Base-by-base conservation (phyloP, 2,888 invertebrate genomes). In the Drosophila recens region DNA sequence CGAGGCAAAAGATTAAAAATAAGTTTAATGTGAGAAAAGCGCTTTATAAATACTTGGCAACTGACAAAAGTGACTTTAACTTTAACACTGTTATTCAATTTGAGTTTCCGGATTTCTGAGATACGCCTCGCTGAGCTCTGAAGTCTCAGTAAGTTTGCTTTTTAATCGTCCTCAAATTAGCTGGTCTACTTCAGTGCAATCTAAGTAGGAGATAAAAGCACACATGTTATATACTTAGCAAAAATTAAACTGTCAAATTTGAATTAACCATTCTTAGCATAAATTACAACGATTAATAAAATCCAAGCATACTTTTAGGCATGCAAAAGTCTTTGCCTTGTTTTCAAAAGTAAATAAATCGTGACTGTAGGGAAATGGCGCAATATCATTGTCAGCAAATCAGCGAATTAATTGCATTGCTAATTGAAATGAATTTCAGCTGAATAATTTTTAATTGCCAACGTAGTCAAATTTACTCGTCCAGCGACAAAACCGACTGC, bases 21-120 rank as follows among this genome's bases (percentile, higher is more conserved):
- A 51, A 72, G 69, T 61, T 61, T 68, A 79, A 86, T 82, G 66
- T 73, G 71, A 71, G 83, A 56, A 64, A 80, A 84, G 78, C 78
- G 59, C 83, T 84, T 75, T 71, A 75, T 77, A 82, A 84, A 72
- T 75, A 83, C 87, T 84, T 86, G 70, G 48, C 67, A 87, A 82
- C 83, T 82, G 78, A 66, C 77, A 72, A 77, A 82, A 72, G 76
- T 73, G 68, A 74, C 62, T 85, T 64, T 36, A 69, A 67, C 80
- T 70, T 82, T 52, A 66, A 67, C 71, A 62, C 83, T 67, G 65
- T 83, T 82, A 86, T 86, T 78, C 73, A 88, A 88, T 84, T 86
- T 82, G 65, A 71, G 56, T 71, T 73, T 67, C 30, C 68, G 45
- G 42, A 79, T 79, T 67, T 58, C 10, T 15, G 51, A 58, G 61